These are phyloP conservation scores for Porites rus DNA, from an alignment of 92 coral and sea anemone genomes.

Conservation along the genomic window DNA sequence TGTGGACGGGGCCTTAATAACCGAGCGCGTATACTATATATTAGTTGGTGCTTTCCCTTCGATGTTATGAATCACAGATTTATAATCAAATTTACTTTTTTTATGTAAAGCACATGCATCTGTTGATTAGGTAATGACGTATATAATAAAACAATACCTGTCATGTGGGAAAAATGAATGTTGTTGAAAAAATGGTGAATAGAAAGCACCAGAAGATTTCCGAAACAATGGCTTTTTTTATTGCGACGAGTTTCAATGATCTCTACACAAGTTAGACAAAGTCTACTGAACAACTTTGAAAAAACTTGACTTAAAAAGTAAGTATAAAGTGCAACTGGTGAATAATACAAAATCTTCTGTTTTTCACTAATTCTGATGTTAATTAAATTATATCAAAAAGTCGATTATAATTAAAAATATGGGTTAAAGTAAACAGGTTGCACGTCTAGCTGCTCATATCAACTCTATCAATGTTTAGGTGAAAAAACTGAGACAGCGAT, in stretches of 20 bases:
- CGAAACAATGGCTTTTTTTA: background rate
- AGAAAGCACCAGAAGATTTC: background rate
- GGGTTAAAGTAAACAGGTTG: background rate
- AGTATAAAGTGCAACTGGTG: background rate
- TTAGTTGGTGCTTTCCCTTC: no score
- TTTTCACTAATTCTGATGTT: background rate
- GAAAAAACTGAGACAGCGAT: background rate
- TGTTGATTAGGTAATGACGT: no score
- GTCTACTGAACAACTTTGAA: background rate
- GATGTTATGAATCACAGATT: no score
- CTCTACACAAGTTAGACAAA: constrained; percentile 10
- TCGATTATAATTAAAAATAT: no score
- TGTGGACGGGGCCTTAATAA: no score
- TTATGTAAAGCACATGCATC: no score
- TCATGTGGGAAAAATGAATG: no score
- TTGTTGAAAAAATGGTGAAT: background rate
- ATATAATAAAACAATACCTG: no score
- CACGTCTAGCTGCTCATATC: background rate
- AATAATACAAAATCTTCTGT: background rate
- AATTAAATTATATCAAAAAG: background rate
- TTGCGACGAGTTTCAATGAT: constrained; percentile 14
- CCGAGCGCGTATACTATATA: no score
- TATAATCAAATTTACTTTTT: no score
- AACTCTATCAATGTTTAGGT: background rate
- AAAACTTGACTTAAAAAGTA: background rate